phyloP scores from a whole-genome alignment of 2,113 vertebrate species.

The Empidonax alnorum region DNA sequence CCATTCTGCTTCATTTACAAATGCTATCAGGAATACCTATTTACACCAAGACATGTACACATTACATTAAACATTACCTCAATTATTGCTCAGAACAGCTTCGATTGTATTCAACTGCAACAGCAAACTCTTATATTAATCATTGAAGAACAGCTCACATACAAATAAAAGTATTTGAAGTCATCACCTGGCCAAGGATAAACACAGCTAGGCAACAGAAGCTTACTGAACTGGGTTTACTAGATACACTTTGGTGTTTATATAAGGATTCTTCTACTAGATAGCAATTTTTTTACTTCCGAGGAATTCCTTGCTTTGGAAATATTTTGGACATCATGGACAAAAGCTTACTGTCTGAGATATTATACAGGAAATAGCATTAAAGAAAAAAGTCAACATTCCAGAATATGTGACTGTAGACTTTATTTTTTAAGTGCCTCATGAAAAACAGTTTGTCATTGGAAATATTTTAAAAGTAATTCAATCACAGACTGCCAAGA shows the following conservation, averaged over 20 bases:
- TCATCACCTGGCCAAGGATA: not conserved
- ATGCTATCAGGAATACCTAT: not conserved
- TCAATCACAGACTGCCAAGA: not conserved
- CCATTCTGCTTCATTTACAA: not conserved
- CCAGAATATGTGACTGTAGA: not conserved
- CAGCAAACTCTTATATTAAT: slow-evolving; percentile 24
- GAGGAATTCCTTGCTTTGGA: not conserved
- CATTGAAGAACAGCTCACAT: not conserved
- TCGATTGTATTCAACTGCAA: not conserved
- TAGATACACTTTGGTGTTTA: not conserved
- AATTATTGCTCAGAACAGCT: not conserved
- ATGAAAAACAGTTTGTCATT: not conserved
- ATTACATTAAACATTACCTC: not conserved
- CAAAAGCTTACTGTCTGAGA: not conserved
- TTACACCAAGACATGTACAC: not conserved
- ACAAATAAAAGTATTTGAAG: slow-evolving; percentile 18
- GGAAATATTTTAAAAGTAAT: not conserved
- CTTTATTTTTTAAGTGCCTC: not conserved
- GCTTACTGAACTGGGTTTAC: not conserved
- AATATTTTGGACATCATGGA: not conserved
- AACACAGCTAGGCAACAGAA: slow-evolving; percentile 26
- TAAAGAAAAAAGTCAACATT: not conserved
- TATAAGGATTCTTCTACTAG: not conserved
- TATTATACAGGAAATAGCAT: not conserved
- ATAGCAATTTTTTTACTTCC: not conserved